Base-by-base conservation (phyloP, 2,113 vertebrate species). In the Gorsachius goisagi region DNA sequence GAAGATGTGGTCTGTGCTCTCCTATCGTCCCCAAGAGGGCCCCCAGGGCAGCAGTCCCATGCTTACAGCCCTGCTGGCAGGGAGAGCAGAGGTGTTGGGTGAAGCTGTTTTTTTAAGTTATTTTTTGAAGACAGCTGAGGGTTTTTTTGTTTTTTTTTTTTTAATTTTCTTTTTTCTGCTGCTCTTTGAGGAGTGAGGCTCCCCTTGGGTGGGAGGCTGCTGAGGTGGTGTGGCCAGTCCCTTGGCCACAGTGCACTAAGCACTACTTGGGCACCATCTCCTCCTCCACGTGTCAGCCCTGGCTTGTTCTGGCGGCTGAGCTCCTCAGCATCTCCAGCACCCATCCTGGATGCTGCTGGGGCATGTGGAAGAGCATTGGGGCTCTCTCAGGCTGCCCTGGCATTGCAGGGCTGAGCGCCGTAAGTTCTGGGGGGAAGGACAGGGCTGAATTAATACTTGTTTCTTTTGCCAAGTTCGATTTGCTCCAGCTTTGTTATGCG, bases 201-300 rank as follows among this genome's bases (percentile, higher is more conserved):
- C 16, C 10, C 50, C 47, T 44, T 66, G 60, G 69, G 5, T 32
- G 30, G n/a, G 50, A 66, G 50, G 55, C 18, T 60, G 44, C 53
- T 22, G 16, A 60, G 44, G 53, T 69, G 47, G 18, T 1, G 1
- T 32, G 53, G 53, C 37, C 3, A 2, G 15, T 26, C 22, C 0
- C 0, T 33, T 56, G 55, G 80, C 50, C 50, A 15, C 9, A 12
- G 12, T 24, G 24, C 32, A 9, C 53, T 52, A 44, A 47, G 66
- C 15, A 7, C 18, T 73, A 59, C 32, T 60, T 0, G 0, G 39
- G 24, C 2, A 3, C 32, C 27, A 9, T 19, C 39, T 62, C 6
- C 13, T 89, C 56, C 10, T 79, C 47, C 2, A 0, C 15, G 11
- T 22, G 47, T 76, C 63, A 63, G 33, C 62, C 26, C 13, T 27